A percentile compares a stretch with the other conserved stretches of the same genome.
phyloP scores from a whole-genome alignment of 2,797 vertebrate species.

The Coccyzus lansbergi region DNA sequence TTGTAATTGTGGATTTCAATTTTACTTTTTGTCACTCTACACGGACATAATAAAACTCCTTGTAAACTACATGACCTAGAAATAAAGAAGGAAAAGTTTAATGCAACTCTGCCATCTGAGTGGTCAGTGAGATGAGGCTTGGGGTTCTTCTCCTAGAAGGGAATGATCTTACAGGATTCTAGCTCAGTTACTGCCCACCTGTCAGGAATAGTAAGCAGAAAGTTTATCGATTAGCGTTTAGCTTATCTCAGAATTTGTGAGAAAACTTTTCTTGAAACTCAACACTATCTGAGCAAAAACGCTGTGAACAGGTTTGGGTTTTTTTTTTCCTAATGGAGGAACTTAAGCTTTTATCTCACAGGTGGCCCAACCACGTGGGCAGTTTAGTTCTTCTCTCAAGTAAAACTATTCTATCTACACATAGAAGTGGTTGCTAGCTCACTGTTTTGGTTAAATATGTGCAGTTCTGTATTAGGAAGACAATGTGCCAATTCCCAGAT shows the following conservation, averaged over 20 bases:
- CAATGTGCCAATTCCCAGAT: not conserved
- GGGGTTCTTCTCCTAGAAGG: not conserved
- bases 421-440: accelerated
- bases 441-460: not conserved
- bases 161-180: not conserved
- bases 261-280: not conserved
- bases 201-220: not conserved
- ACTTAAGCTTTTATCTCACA: not conserved
- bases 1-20: slow-evolving; percentile 77
- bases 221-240: not conserved
- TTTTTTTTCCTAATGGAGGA: not conserved
- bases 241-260: not conserved
- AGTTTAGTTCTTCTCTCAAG: not conserved
- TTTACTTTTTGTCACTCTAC: slow-evolving; percentile 80
- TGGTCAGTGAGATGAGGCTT: not conserved
- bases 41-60: slow-evolving; percentile 75
- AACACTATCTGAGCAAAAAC: not conserved
- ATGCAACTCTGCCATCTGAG: slow-evolving; percentile 38
- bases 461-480: not conserved
- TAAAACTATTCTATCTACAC: not conserved
- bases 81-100: slow-evolving; percentile 75
- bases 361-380: not conserved
- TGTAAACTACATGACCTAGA: slow-evolving; percentile 79
- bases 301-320: too few relatives aligned
- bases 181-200: accelerated